Evolutionary conservation across 2,797 vertebrate genomes (phyloP).

Genomic region (Rousettus madagascariensis): DNA sequence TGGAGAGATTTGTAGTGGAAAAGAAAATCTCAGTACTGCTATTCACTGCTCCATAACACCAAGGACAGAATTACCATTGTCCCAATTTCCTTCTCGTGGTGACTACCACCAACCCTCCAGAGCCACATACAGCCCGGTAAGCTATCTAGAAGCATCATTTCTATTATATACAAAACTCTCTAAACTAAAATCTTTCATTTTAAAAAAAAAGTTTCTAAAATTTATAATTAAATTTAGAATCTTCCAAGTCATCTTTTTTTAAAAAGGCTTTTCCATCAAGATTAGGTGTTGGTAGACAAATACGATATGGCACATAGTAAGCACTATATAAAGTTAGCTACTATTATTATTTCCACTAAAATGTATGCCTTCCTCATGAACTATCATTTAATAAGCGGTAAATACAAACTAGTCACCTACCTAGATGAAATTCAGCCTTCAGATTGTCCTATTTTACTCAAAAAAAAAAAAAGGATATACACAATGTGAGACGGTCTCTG

Average conservation of each 20-base stretch:
- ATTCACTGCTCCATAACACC: neutral
- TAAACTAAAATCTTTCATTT: neutral
- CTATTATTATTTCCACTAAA: neutral
- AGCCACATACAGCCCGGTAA: fast-evolving
- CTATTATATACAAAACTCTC: neutral
- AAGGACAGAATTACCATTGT: neutral
- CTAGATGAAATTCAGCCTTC: neutral
- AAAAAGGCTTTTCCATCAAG: neutral
- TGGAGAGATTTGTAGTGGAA: neutral
- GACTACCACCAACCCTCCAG: neutral
- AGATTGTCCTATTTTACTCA: neutral
- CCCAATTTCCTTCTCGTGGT: neutral
- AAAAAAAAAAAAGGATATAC: neutral
- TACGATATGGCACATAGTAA: neutral
- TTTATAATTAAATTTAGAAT: neutral
- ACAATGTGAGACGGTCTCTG: neutral
- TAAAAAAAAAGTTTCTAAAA: neutral
- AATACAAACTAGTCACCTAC: neutral
- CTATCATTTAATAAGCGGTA: neutral
- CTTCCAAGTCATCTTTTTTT: neutral
- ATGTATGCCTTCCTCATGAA: neutral
- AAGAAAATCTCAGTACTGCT: neutral
- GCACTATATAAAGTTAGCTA: neutral
- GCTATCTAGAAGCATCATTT: neutral
- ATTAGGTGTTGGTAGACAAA: neutral